A percentile compares a stretch with the other conserved stretches of the same genome.
phyloP scores from a whole-genome alignment of 1,140 invertebrate genomes.

The Drosophila nasuta region DNA sequence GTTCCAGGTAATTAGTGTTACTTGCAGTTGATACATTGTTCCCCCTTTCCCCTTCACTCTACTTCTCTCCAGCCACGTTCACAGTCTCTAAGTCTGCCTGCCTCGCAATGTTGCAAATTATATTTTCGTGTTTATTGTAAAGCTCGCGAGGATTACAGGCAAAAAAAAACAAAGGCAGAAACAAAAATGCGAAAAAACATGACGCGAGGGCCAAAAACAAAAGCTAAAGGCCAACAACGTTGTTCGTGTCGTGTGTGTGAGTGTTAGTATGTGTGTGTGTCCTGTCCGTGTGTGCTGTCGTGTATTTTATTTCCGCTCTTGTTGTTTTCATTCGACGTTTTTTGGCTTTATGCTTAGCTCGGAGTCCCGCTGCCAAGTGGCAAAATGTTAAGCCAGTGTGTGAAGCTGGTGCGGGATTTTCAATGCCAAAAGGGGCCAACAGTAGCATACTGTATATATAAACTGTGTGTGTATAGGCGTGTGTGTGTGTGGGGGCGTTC shows the following conservation, averaged over 20 bases:
- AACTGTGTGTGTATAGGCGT: not conserved
- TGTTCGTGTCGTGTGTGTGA: constrained; percentile 31
- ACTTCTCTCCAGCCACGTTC: too few relatives aligned
- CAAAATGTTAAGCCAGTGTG: constrained; percentile 76
- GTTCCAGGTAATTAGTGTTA: constrained; percentile 89
- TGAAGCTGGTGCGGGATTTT: constrained; percentile 45
- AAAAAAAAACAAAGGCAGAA: constrained; percentile 38
- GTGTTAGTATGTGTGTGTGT: not conserved
- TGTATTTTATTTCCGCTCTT: constrained; percentile 51
- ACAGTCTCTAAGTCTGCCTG: not conserved
- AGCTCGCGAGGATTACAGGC: constrained; percentile 74
- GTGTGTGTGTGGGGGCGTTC: constrained; percentile 1
- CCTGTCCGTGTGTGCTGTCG: constrained; percentile 15
- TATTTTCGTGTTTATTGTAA: constrained; percentile 83
- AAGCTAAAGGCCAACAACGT: constrained; percentile 18
- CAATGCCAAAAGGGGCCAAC: constrained; percentile 17
- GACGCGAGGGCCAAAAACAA: not conserved
- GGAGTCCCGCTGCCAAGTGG: constrained; percentile 64
- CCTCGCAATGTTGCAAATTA: constrained; percentile 73
- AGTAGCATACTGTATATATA: constrained; percentile 6
- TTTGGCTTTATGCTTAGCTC: constrained; percentile 56
- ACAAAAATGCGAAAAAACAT: not conserved
- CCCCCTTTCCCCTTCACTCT: not conserved
- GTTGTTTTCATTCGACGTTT: constrained; percentile 28
- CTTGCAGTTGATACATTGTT: constrained; percentile 47